Evolutionary conservation across 2,797 vertebrate genomes (phyloP), one percentile per base, ranked within the genome.

Genomic region (Anguilla marmorata): DNA sequence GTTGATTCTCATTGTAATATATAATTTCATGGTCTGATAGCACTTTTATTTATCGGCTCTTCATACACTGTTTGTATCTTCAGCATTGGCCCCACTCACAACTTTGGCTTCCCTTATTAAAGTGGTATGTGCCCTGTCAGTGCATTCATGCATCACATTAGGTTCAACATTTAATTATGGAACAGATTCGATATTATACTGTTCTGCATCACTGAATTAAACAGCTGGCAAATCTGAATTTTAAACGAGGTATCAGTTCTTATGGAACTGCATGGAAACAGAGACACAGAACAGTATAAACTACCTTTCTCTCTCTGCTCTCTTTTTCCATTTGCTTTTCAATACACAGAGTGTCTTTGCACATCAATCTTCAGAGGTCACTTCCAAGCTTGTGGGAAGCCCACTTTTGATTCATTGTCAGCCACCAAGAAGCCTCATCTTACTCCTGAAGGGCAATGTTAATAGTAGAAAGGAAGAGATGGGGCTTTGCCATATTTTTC

Each of bases 1-100:
- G 24, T 11, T 41, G 14, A 21, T 14, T 80, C 19, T 48, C 33
- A 80, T 21, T 80, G 76, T 80, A 80, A 80, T 45, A 9, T 80
- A 80, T 80, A 80, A 80, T 80, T 80, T 80, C 76, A 80, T 80
- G 76, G 76, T 80, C 37, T 80, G 33, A 80, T 80, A 48, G 48
- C 76, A 21, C 16, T 48, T 48, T 80, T 45, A 37, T 48, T 80
- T 24, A 48, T 16, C 33, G 21, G 14, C 76, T 24, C 41, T 80
- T 80, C 14, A 80, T 45, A 80, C 33, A 80, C 33, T 45, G 33
- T 45, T 45, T 80, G 76, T 48, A 24, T 80, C 33, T 24, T 80
- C 76, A 48, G 76, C 41, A 80, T 48, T 37, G 7, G 76, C 7
- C 8, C 76, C 33, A 16, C 8, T 21, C 76, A 45, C 41, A 80